Evolutionary conservation across 35 echinoderm and acorn worm genomes (phyloP).

Genomic region (Strongylocentrotus purpuratus): DNA sequence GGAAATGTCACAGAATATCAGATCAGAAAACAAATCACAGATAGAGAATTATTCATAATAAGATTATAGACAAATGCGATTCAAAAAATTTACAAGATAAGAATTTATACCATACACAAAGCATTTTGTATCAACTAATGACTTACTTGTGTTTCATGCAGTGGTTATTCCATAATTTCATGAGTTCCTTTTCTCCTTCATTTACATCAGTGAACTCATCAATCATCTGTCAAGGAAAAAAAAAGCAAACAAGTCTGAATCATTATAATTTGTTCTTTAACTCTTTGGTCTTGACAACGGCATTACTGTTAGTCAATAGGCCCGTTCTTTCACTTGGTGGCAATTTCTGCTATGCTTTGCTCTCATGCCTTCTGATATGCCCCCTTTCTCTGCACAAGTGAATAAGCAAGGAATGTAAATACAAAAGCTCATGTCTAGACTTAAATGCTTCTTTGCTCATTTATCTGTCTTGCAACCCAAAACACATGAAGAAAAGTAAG

Average conservation of each 20-base stretch:
- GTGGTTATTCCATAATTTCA: constrained; percentile 96
- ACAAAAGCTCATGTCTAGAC: neutral
- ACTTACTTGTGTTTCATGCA: constrained; percentile 99
- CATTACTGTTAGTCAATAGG: neutral
- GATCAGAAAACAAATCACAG: too few relatives aligned
- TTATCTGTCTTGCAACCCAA: neutral
- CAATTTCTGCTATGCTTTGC: neutral
- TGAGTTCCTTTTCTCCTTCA: constrained; percentile 97
- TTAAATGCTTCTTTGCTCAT: neutral
- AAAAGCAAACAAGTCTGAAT: neutral
- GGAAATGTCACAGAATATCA: too few relatives aligned
- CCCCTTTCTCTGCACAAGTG: neutral
- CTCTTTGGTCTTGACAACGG: neutral
- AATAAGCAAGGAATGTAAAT: neutral
- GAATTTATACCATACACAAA: neutral
- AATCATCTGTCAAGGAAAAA: constrained; percentile 75
- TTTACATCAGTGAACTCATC: constrained; percentile 99
- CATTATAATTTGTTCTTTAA: neutral
- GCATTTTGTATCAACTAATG: neutral
- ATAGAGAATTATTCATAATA: too few relatives aligned
- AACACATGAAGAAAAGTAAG: neutral
- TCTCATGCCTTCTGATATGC: neutral
- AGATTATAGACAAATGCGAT: too few relatives aligned
- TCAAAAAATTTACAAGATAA: neutral
- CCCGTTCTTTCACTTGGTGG: neutral